Evolutionary conservation across 1,140 invertebrate genomes (phyloP).

Genomic region (Maconellicoccus hirsutus): DNA sequence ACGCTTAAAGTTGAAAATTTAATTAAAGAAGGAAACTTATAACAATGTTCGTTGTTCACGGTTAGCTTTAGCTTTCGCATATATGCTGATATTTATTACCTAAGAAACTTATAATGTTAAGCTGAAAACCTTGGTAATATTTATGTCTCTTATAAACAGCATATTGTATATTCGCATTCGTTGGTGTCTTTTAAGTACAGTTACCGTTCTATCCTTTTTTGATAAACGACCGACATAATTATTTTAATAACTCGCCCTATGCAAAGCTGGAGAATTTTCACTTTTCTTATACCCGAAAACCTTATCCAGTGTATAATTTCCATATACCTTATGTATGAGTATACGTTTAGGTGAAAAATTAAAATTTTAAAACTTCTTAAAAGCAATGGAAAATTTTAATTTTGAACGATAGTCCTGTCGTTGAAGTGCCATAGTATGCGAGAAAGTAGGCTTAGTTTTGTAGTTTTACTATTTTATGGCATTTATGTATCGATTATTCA

Average conservation of each 20-base stretch:
- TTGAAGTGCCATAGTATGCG: no score
- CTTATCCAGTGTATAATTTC: no score
- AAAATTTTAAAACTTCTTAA: no score
- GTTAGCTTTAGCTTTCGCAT: not conserved
- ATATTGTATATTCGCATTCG: constrained; percentile 9
- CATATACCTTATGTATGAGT: no score
- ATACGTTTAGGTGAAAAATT: no score
- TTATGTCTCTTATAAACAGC: constrained; percentile 2
- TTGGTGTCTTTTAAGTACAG: not conserved
- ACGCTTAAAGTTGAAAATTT: constrained; percentile 9
- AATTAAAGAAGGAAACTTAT: constrained; percentile 10
- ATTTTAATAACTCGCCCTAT: not conserved
- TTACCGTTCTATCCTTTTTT: not conserved
- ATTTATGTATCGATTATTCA: no score
- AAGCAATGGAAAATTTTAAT: no score
- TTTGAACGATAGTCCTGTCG: no score
- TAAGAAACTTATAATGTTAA: constrained; percentile 10
- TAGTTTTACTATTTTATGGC: no score
- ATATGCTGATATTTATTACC: constrained; percentile 4
- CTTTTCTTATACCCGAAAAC: not conserved
- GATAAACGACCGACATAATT: constrained; percentile 8
- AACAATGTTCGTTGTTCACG: not conserved
- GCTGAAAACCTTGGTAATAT: not conserved
- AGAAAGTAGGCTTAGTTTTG: no score
- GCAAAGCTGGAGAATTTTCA: constrained; percentile 5